Evolutionary conservation across 2,797 vertebrate species (phyloP).

Genomic region (Cottoperca gobio): DNA sequence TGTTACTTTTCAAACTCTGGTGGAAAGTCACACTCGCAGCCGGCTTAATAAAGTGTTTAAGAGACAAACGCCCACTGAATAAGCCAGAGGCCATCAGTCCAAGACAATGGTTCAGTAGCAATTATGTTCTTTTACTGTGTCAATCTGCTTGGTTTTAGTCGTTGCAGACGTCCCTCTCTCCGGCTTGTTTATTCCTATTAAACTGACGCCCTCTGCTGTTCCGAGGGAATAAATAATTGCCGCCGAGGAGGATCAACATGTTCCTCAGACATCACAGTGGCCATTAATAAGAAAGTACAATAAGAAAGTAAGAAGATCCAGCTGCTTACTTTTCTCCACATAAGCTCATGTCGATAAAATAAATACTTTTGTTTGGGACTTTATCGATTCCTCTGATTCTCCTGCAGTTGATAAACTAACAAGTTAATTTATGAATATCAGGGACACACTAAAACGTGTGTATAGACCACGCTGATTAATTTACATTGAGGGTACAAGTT

Average conservation of each 20-base stretch:
- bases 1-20: slow-evolving; percentile 15
- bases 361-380: not conserved
- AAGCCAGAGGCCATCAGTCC: not conserved
- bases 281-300: not conserved
- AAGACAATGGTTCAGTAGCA: not conserved
- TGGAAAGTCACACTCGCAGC: slow-evolving; percentile 10
- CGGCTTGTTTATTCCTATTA: slow-evolving; percentile 22
- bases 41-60: slow-evolving; percentile 7
- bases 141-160: slow-evolving; percentile 8
- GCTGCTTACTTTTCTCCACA: not conserved
- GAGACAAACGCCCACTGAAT: slow-evolving; percentile 10
- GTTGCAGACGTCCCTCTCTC: slow-evolving; percentile 1
- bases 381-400: not conserved
- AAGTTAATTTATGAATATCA: not conserved
- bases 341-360: not conserved
- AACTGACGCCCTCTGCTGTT: slow-evolving; percentile 73
- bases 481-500: not conserved
- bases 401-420: not conserved
- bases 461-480: not conserved
- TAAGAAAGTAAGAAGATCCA: not conserved
- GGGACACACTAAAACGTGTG: not conserved
- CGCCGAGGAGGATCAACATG: not conserved
- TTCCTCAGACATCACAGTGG: not conserved
- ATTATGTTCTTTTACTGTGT: slow-evolving; percentile 19
- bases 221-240: slow-evolving; percentile 5